Percentiles rank a stretch among this genome's conserved stretches.
Evolutionary conservation across 2,113 vertebrate genomes (phyloP).

Genomic region (Ariopsis seemanni): DNA sequence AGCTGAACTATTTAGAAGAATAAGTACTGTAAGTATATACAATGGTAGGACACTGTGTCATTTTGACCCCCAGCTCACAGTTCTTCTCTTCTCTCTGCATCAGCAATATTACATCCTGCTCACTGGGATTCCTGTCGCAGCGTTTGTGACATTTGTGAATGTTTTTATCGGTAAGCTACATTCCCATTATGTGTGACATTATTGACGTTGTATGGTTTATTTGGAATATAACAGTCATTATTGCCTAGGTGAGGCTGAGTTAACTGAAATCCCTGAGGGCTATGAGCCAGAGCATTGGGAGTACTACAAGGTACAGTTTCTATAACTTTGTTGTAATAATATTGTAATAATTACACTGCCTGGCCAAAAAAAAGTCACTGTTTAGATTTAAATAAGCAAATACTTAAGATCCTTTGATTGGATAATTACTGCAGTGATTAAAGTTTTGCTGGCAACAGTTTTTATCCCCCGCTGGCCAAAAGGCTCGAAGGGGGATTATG

Average conservation of each 20-base stretch:
- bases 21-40: background rate
- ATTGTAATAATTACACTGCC: background rate
- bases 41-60: background rate
- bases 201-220: background rate
- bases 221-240: background rate
- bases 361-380: no score
- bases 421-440: no score
- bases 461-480: no score
- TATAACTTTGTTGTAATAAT: background rate
- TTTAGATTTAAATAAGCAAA: no score
- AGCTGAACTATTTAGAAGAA: background rate
- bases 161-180: slow-evolving; percentile 85
- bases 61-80: background rate
- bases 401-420: no score
- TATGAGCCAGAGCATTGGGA: slow-evolving; percentile 92
- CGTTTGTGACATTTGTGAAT: slow-evolving; percentile 80
- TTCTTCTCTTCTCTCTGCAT: slow-evolving; percentile 37
- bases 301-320: slow-evolving; percentile 81
- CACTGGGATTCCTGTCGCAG: slow-evolving; percentile 80
- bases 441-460: no score
- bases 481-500: no score
- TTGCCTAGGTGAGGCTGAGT: slow-evolving; percentile 85
- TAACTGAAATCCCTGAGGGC: slow-evolving; percentile 86
- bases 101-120: slow-evolving; percentile 83
- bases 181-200: background rate